Evolutionary conservation across 2,797 vertebrate species (phyloP).

Genomic region (Enteromius afrohamiltoni): DNA sequence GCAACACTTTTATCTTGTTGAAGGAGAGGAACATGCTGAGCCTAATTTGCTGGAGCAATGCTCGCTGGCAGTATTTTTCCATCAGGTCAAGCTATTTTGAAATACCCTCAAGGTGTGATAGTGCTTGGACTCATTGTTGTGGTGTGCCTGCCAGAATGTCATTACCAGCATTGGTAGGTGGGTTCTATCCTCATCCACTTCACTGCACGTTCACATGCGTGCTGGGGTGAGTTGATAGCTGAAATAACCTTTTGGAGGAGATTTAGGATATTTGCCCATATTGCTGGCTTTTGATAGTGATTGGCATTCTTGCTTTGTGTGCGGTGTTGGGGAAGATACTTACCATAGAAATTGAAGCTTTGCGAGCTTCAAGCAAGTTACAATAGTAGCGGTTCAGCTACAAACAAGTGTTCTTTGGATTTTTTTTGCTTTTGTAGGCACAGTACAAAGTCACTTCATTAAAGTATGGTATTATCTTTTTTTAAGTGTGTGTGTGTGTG

Average conservation of each 20-base stretch:
- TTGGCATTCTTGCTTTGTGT: slow-evolving; percentile 1
- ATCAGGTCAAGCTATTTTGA: slow-evolving; percentile 60
- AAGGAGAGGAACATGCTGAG: slow-evolving; percentile 44
- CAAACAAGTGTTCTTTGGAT: not conserved
- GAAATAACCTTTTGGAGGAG: slow-evolving; percentile 44
- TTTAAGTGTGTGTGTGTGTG: not conserved
- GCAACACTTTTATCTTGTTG: slow-evolving; percentile 33
- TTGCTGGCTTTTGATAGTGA: slow-evolving; percentile 1
- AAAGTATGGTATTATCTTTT: not conserved
- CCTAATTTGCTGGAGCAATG: slow-evolving; percentile 53
- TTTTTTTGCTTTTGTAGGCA: not conserved
- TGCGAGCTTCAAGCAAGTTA: not conserved
- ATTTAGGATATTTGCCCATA: slow-evolving; percentile 39
- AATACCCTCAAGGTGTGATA: slow-evolving; percentile 49
- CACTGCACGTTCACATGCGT: slow-evolving; percentile 41
- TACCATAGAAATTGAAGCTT: not conserved
- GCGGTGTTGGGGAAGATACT: not conserved
- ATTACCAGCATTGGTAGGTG: slow-evolving; percentile 57
- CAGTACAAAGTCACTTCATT: not conserved
- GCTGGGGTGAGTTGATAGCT: slow-evolving; percentile 42
- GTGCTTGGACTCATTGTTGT: slow-evolving; percentile 56
- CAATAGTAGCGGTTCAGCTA: not conserved
- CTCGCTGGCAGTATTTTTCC: slow-evolving; percentile 51
- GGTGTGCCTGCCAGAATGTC: slow-evolving; percentile 55
- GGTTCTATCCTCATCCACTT: slow-evolving; percentile 46